Percentiles rank a stretch among this genome's conserved stretches.
These are phyloP conservation scores for Pluvialis apricaria DNA, from an alignment of 2,113 vertebrate species.

Conservation along the genomic window DNA sequence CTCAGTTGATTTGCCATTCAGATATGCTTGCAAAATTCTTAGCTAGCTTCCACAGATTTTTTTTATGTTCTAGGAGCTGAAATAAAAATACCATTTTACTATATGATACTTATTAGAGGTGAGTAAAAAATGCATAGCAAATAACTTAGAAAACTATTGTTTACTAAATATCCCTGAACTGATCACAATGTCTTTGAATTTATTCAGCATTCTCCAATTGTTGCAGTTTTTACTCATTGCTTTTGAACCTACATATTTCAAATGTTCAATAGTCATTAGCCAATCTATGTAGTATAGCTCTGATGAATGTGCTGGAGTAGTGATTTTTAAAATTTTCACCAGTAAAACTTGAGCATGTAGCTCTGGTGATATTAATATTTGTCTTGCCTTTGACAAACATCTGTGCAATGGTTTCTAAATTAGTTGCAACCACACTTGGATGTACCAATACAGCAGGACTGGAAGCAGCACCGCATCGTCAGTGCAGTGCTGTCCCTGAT, in stretches of 20 bases:
- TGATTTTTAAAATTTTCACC: not conserved
- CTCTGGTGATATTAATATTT: not conserved
- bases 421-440: not conserved
- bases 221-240: not conserved
- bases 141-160: not conserved
- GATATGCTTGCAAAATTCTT: not conserved
- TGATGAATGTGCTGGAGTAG: not conserved
- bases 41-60: constrained; percentile 14
- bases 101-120: not conserved
- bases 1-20: constrained; percentile 18
- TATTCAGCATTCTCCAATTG: not conserved
- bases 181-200: not conserved
- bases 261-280: not conserved
- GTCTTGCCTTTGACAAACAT: not conserved
- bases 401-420: not conserved
- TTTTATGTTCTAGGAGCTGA: not conserved
- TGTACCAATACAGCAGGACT: not conserved
- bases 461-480: not conserved
- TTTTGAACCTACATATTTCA: not conserved
- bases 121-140: not conserved
- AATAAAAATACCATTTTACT: not conserved
- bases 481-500: not conserved
- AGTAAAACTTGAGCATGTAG: not conserved
- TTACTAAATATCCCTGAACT: not conserved
- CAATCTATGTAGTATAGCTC: not conserved